Evolutionary conservation across 2,797 vertebrate genomes (phyloP), one percentile per base, ranked within the genome.

Genomic region (Poeciliopsis presidionis): DNA sequence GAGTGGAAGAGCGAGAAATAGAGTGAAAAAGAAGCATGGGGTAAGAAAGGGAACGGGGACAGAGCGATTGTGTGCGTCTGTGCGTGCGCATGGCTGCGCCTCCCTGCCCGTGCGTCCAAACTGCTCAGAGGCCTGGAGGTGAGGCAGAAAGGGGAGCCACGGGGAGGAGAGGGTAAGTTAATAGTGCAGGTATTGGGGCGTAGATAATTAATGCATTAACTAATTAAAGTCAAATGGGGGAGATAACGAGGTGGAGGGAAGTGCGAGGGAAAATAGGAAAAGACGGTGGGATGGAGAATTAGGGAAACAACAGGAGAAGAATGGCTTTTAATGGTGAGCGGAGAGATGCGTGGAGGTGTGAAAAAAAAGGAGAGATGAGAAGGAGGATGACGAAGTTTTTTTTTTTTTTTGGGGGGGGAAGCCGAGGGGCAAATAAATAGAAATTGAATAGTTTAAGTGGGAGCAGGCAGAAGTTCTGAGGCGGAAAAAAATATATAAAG

Each of bases 151-250:
- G 81, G 84, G 25, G 87, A 88, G 86, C 87, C 87, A 86, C 77
- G 36, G 84, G 84, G 80, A 89, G 80, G 87, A 86, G 85, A 83
- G 86, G 85, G 20, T 88, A 88, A 92, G 93, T 94, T 95, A 93
- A 95, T 94, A 85, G 90, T 86, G 94, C 94, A 94, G 94, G 94
- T 95, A 94, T 93, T 92, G 94, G 94, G 93, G 93, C 94, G 93
- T 94, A 90, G 93, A 95, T 95, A 95, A 96, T 95, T 93, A 95
- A 96, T 94, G 95, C 95, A 94, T 95, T 93, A 93, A 92, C 92
- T 95, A 96, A 95, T 95, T 95, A 95, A 93, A 94, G 94, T 88
- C 91, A 93, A 94, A 94, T 90, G 88, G 92, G 90, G 90, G 88
- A 94, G 94, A 95, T 95, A 95, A 95, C 93, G 90, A 94, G 93